Percentiles rank a stretch among this genome's conserved stretches.
Conservation (phyloP, 2,888 invertebrate species). For the Bellardia bayeri region DNA sequence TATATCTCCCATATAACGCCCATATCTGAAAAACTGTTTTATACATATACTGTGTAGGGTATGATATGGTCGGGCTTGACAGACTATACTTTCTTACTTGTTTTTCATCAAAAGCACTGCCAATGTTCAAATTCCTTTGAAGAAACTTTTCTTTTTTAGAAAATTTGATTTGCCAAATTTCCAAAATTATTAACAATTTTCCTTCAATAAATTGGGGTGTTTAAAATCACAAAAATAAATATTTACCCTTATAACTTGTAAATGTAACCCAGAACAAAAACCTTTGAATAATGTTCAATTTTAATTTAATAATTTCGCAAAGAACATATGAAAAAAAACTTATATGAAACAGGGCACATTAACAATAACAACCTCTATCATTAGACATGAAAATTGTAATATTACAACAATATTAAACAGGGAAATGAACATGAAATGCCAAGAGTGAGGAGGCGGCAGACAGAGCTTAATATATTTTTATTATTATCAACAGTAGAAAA, state of each 20-base stretch:
- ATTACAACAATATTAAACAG: constrained; percentile 30
- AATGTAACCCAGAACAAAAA: neutral
- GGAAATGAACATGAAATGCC: neutral
- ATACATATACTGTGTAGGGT: too few species aligned
- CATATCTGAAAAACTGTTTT: too few species aligned
- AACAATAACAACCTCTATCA: constrained; percentile 58
- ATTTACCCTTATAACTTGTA: constrained; percentile 9
- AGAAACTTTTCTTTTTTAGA: too few species aligned
- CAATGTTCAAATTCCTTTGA: too few species aligned
- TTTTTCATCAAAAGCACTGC: too few species aligned
- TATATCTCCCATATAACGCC: too few species aligned
- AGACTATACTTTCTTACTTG: too few species aligned
- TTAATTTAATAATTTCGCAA: constrained; percentile 27
- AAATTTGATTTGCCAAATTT: too few species aligned
- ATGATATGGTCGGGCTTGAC: too few species aligned
- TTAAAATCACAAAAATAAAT: constrained; percentile 26
- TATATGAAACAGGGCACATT: constrained; percentile 29
- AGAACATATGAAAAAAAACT: neutral
- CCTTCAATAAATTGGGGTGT: neutral
- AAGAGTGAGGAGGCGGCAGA: neutral
- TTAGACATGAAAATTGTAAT: constrained; percentile 57
- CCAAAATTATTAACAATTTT: too few species aligned
- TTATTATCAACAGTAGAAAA: constrained; percentile 31
- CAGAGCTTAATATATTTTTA: neutral
- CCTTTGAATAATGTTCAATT: constrained; percentile 12